Evolutionary conservation across 2,888 invertebrate genomes (phyloP).

Genomic region (Mythimna ferrago): DNA sequence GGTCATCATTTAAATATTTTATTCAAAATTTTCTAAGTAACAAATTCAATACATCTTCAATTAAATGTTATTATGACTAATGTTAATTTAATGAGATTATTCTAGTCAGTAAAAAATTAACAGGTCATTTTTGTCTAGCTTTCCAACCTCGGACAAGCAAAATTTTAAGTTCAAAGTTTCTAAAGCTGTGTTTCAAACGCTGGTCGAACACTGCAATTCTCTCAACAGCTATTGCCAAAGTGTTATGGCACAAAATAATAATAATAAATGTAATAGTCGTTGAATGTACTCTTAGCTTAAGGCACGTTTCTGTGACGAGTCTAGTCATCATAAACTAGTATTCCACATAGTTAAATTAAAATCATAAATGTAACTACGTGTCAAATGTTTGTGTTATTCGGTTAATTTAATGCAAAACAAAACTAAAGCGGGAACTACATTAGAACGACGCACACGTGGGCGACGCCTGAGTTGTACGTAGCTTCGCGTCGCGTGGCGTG

Average conservation of each 20-base stretch:
- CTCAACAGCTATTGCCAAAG: constrained; percentile 50
- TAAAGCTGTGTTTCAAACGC: constrained; percentile 31
- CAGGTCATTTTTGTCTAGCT: background rate
- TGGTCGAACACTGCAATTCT: constrained; percentile 33
- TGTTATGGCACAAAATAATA: constrained; percentile 80
- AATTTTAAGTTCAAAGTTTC: background rate
- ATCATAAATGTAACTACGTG: constrained; percentile 69
- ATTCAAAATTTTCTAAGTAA: background rate
- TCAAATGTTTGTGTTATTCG: constrained; percentile 68
- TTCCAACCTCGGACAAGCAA: background rate
- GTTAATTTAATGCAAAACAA: constrained; percentile 62
- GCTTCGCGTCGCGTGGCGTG: no score
- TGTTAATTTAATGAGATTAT: background rate
- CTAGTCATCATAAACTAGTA: constrained; percentile 80
- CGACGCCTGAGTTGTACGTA: no score
- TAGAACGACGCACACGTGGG: no score
- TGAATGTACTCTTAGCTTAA: constrained; percentile 81
- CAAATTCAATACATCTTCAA: background rate
- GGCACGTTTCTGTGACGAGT: constrained; percentile 82
- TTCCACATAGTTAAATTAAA: constrained; percentile 64
- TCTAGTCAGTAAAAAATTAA: background rate
- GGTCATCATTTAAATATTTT: background rate
- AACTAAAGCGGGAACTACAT: background rate
- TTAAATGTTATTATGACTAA: background rate
- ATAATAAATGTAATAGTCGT: constrained; percentile 70